Evolutionary conservation across 1,140 invertebrate species (phyloP), one percentile per base, ranked within the genome.

Genomic region (Phymastichus coffea): DNA sequence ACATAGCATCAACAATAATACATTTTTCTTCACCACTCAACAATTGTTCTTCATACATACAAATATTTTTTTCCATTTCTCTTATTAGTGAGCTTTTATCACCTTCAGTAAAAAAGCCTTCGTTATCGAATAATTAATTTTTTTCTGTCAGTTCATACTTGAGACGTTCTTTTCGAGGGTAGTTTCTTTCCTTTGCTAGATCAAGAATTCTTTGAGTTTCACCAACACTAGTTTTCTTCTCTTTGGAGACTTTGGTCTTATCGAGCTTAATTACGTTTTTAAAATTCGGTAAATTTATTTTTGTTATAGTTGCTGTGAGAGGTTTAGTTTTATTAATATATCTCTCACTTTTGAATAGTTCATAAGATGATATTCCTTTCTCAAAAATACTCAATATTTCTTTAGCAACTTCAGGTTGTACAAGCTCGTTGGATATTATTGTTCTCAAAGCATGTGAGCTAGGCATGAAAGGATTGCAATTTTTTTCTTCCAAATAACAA

Each of bases 91-190:
- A 20, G 20, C 52, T 54, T 30, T 54, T 54, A 43, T 41, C 25
- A 20, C 43, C 52, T 43, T 54, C 43, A 20, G 41, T 54, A 4
- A 54, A 19, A 19, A 54, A 30, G 15, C 52, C 52, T 9, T 43
- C 38, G 3, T 28, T n/a, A 22, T 54, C 52, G 19, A 43, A 54
- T 28, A 54, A 38, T 4, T 17, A 7, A 54, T 54, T 54, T 19
- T 28, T 19, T 3, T 17, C 3, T 2, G 38, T 54, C 19, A 54
- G 22, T 43, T 54, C 25, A 30, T 54, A 43, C 1, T 15, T 28
- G 1, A 54, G 19, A 17, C 41, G 15, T 17, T 41, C 6, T 28
- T 43, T 25, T n/a, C 41, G 4, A 6, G 38, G 40, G 57, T 30
- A 43, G 14, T 22, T 33, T 0, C 38, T 35, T 12, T 54, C 52